phyloP scores from a whole-genome alignment of 2,113 vertebrate genomes.

The Lipophrys pholis region DNA sequence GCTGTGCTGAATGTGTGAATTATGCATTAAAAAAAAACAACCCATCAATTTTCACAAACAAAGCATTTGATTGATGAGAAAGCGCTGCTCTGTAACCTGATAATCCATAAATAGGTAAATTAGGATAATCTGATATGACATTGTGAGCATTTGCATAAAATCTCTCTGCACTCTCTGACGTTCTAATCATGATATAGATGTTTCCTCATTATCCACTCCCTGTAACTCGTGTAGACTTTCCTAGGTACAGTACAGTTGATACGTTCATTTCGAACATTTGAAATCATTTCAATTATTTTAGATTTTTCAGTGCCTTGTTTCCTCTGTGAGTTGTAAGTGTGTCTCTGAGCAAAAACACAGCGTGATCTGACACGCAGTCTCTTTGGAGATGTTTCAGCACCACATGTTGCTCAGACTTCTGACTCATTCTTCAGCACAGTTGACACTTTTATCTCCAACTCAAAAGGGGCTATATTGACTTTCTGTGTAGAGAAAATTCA shows the following conservation, averaged over 20 bases:
- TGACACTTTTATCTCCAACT: conserved; percentile 34
- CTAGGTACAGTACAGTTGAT: background rate
- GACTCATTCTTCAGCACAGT: conserved; percentile 23
- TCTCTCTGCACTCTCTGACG: background rate
- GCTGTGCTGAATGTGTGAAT: too few relatives aligned
- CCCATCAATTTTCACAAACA: too few relatives aligned
- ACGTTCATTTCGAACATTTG: background rate
- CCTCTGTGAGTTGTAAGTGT: background rate
- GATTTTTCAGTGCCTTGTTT: background rate
- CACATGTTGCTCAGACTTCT: conserved; percentile 9
- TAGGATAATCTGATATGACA: too few relatives aligned
- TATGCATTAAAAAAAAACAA: too few relatives aligned
- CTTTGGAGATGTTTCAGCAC: conserved; percentile 8
- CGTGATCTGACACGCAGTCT: background rate
- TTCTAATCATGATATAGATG: background rate
- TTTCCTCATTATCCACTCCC: background rate
- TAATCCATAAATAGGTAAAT: too few relatives aligned
- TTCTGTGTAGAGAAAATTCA: conserved; percentile 14
- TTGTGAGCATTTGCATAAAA: background rate
- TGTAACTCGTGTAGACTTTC: background rate
- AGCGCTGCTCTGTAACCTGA: too few relatives aligned
- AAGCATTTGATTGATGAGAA: too few relatives aligned
- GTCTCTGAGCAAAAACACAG: conserved; percentile 1
- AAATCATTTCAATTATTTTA: background rate
- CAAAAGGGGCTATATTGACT: conserved; percentile 3